phyloP scores from a whole-genome alignment of 2,888 invertebrate genomes.

The Fragum fragum region DNA sequence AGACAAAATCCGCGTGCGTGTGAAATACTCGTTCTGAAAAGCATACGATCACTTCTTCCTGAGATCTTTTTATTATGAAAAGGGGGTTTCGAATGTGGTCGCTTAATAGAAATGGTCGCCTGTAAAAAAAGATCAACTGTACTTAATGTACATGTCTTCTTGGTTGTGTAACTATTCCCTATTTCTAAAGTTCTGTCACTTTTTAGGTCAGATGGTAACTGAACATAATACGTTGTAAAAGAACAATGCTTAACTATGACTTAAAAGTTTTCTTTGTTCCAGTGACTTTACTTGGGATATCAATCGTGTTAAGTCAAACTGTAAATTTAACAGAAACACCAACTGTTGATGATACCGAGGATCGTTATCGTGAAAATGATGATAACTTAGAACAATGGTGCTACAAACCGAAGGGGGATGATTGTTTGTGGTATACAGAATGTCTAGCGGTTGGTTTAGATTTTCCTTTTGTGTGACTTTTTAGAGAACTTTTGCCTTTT shows the following conservation, averaged over 20 bases:
- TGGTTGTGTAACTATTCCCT: no score
- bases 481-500: not conserved
- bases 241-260: not conserved
- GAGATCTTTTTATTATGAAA: no score
- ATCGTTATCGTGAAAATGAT: not conserved
- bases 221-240: no score
- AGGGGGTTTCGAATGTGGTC: no score
- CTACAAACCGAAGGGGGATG: constrained; percentile 24
- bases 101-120: no score
- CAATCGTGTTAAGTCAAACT: not conserved
- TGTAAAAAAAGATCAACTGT: no score
- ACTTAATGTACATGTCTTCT: no score
- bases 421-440: constrained; percentile 37
- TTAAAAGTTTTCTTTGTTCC: not conserved
- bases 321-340: not conserved
- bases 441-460: constrained; percentile 30
- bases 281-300: not conserved
- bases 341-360: not conserved
- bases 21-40: no score
- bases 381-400: constrained; percentile 24
- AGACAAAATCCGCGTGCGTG: no score
- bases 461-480: not conserved
- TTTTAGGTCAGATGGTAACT: no score
- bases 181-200: no score
- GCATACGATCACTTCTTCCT: no score